Base-by-base conservation (phyloP, 2,888 invertebrate genomes). In the Metallyticus violacea region DNA sequence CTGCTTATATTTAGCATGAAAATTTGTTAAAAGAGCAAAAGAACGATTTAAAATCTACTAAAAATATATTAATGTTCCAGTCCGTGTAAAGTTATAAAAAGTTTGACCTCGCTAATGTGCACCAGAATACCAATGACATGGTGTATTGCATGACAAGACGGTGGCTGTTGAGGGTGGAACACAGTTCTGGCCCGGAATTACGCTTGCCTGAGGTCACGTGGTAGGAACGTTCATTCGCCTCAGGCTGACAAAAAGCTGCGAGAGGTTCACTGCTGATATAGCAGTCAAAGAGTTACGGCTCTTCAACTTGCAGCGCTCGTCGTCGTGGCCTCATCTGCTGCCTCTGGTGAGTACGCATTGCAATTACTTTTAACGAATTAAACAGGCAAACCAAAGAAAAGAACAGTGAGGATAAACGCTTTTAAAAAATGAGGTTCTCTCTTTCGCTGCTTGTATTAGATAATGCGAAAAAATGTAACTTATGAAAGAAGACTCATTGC, bases 141-240 rank as follows among this genome's bases (percentile, higher is more conserved):
- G 40, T 62, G 40, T 4, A 62, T 15, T 62, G 40, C 40, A 62
- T 62, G 40, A 62, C 40, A 62, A 62, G 40, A 62, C 15, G 40
- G 15, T 62, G 3, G 15, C 9, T 62, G 40, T 62, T 62, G 40
- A 62, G 40, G 40, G 40, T 62, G 40, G 40, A 62, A 62, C 40
- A 62, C 40, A 62, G 15, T 62, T 3, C 40, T 62, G 40, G 40
- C 22, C 82, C 82, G 82, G 82, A 82, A 82, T 82, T 76, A 82
- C 82, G 82, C 62, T 82, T 62, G 76, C 76, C 26, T 82, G 76
- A 82, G 82, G 82, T 82, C 82, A 82, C 82, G 82, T 82, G 82
- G 76, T 76, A 26, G 22, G 15, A 62, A 15, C 40, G 40, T 62
- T 62, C 40, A 62, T 62, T 62, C 40, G 40, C 40, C 40, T 62